Conservation (phyloP, 2,888 invertebrate genomes). For the Drosophila mimica region DNA sequence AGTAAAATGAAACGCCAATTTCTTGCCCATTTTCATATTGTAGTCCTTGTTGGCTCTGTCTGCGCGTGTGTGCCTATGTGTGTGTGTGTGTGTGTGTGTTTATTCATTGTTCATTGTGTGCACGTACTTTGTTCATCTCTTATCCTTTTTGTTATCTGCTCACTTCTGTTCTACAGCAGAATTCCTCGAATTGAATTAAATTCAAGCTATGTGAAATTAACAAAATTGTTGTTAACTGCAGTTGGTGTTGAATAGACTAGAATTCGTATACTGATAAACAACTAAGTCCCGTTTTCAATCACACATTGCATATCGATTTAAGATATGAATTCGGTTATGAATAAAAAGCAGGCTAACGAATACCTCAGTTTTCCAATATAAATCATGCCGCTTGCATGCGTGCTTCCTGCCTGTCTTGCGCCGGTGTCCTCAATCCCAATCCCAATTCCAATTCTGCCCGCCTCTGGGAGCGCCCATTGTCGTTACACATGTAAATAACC, state of each 20-base stretch:
- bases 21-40: constrained; percentile 64
- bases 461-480: constrained; percentile 25
- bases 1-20: constrained; percentile 65
- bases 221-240: constrained; percentile 62
- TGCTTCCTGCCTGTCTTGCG: constrained; percentile 64
- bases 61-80: not conserved
- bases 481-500: constrained; percentile 67
- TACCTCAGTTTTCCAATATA: constrained; percentile 69
- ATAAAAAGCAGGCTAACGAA: constrained; percentile 32
- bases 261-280: not conserved
- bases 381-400: constrained; percentile 65
- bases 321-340: constrained; percentile 23
- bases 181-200: constrained; percentile 48
- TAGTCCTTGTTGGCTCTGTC: constrained; percentile 38
- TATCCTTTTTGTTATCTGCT: constrained; percentile 40
- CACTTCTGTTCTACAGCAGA: constrained; percentile 12
- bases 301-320: constrained; percentile 38
- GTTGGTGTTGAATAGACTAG: constrained; percentile 14
- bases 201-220: constrained; percentile 57
- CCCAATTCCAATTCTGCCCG: not conserved
- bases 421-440: constrained; percentile 41
- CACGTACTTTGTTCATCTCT: constrained; percentile 66
- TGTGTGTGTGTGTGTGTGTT: not conserved
- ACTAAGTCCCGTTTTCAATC: not conserved
- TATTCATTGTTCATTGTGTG: constrained; percentile 51